These are phyloP conservation scores for Piscicola geometra DNA, from an alignment of 2,888 invertebrate genomes.

Conservation along the genomic window DNA sequence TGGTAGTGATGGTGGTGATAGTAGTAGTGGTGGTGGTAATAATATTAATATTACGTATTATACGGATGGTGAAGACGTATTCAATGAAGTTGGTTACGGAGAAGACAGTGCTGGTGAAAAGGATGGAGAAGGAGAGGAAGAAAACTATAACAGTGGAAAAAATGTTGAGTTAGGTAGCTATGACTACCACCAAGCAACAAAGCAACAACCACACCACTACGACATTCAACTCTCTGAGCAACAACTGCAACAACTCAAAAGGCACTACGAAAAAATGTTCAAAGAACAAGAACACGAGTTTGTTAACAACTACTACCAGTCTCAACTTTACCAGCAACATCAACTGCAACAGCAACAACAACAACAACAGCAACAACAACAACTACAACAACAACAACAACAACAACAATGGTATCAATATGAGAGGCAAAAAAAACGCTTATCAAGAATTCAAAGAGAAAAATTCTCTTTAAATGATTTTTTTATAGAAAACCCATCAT, in stretches of 20 bases:
- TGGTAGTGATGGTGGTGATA: background rate
- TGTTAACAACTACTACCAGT: slow-evolving; percentile 4
- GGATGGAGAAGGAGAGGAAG: no score
- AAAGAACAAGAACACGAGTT: slow-evolving; percentile 1
- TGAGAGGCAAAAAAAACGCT: background rate
- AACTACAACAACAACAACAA: background rate
- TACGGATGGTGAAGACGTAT: background rate
- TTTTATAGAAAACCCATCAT: background rate
- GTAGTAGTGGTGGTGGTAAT: slow-evolving; percentile 3
- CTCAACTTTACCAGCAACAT: background rate
- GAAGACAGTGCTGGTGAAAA: no score
- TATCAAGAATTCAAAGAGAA: background rate
- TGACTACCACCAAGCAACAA: no score
- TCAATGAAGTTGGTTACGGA: no score
- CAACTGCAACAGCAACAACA: slow-evolving; percentile 4
- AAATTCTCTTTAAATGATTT: background rate
- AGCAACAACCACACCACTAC: no score
- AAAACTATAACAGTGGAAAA: no score
- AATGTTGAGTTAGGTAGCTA: no score
- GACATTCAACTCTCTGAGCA: no score
- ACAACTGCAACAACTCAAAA: no score
- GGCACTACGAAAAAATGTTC: no score
- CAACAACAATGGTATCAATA: background rate
- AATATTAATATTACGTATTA: background rate
- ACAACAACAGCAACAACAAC: slow-evolving; percentile 3